These are phyloP conservation scores for Pelodytes ibericus DNA, from an alignment of 2,797 vertebrate genomes.

Conservation along the genomic window DNA sequence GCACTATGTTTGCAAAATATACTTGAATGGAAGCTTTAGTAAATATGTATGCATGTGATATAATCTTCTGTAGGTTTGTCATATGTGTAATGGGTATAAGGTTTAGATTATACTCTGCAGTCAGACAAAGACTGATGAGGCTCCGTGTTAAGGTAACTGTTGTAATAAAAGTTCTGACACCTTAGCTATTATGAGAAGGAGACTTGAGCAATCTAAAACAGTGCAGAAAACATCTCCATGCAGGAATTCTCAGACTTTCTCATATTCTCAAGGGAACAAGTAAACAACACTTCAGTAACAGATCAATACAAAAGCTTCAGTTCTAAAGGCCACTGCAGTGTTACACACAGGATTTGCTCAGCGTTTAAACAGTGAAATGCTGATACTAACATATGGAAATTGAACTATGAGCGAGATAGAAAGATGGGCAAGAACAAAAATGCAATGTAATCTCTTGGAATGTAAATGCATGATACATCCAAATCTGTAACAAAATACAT, in stretches of 20 bases:
- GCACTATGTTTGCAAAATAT: too few relatives aligned
- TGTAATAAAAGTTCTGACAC: conserved; percentile 27
- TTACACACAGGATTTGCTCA: conserved; percentile 19
- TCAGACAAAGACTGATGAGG: too few relatives aligned
- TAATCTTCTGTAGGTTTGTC: too few relatives aligned
- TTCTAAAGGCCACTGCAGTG: conserved; percentile 29
- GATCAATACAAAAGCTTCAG: conserved; percentile 46
- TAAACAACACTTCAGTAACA: conserved; percentile 31
- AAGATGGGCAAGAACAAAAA: neutral
- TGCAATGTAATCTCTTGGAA: neutral
- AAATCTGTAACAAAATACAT: too few relatives aligned
- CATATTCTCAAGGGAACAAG: conserved; percentile 21
- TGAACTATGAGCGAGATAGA: neutral
- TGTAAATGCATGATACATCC: too few relatives aligned
- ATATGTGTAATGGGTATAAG: too few relatives aligned
- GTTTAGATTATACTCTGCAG: too few relatives aligned
- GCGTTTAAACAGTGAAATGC: conserved; percentile 7
- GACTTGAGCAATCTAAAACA: conserved; percentile 19
- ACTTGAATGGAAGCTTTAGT: too few relatives aligned
- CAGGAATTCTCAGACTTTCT: conserved; percentile 22
- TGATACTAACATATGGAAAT: conserved; percentile 37
- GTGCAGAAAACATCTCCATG: conserved; percentile 33
- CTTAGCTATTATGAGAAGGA: conserved; percentile 18
- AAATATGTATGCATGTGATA: too few relatives aligned
- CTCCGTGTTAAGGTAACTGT: neutral